phyloP scores from a whole-genome alignment of 1,140 invertebrate genomes.

The Lepidurus packardi region DNA sequence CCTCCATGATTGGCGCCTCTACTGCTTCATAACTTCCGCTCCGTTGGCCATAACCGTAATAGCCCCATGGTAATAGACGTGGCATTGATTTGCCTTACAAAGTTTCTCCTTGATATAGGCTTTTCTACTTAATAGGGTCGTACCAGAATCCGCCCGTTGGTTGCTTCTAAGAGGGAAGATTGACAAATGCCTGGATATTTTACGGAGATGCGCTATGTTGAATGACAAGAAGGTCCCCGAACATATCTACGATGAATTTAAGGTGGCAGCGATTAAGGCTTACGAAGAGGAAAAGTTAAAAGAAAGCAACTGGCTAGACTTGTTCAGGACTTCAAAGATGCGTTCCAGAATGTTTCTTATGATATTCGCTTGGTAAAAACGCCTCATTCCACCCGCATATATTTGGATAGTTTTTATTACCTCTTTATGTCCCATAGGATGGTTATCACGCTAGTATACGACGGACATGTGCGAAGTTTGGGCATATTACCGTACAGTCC shows the following conservation, averaged over 20 bases:
- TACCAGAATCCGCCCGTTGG: slow-evolving; percentile 51
- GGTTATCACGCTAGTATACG: slow-evolving; percentile 76
- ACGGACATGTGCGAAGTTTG: slow-evolving; percentile 77
- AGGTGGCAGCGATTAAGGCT: slow-evolving; percentile 41
- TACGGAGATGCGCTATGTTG: slow-evolving; percentile 69
- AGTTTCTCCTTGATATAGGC: background rate
- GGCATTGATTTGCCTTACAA: slow-evolving; percentile 16
- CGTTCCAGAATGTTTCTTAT: slow-evolving; percentile 64
- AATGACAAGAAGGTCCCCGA: slow-evolving; percentile 68
- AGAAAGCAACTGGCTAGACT: slow-evolving; percentile 63
- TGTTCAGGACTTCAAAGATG: slow-evolving; percentile 66
- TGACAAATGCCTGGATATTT: slow-evolving; percentile 66
- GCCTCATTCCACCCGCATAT: background rate
- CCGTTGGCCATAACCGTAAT: slow-evolving; percentile 62
- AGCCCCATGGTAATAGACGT: slow-evolving; percentile 53
- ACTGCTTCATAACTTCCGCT: slow-evolving; percentile 64
- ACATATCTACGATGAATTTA: slow-evolving; percentile 64
- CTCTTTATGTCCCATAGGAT: slow-evolving; percentile 51
- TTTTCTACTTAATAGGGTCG: slow-evolving; percentile 23
- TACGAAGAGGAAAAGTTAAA: slow-evolving; percentile 57
- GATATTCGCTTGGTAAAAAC: slow-evolving; percentile 63
- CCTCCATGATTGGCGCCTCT: slow-evolving; percentile 66
- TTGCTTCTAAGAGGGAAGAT: slow-evolving; percentile 72
- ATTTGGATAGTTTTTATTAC: slow-evolving; percentile 32
- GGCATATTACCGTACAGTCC: slow-evolving; percentile 70